Evolutionary conservation across 2,113 vertebrate species (phyloP).

Genomic region (Lycaon pictus): DNA sequence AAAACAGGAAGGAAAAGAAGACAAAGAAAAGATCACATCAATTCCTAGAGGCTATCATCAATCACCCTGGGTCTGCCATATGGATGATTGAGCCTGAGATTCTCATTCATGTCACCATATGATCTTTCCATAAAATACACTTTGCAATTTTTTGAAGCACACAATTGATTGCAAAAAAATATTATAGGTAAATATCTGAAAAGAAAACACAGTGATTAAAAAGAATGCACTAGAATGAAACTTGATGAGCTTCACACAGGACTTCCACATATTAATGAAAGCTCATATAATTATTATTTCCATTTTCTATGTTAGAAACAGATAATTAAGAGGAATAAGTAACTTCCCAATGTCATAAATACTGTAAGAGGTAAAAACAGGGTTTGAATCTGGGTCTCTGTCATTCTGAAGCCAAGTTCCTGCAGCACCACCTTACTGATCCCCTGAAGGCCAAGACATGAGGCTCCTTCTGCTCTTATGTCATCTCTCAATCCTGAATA

Average conservation of each 20-base stretch:
- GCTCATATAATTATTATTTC: background rate
- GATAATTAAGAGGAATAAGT: background rate
- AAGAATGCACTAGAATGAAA: background rate
- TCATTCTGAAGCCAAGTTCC: background rate
- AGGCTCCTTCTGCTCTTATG: background rate
- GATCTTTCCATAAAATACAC: background rate
- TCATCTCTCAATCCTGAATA: background rate
- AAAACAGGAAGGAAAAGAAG: background rate
- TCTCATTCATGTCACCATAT: background rate
- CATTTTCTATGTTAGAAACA: background rate
- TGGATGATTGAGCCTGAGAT: background rate
- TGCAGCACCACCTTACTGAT: rapidly evolving
- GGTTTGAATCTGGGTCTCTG: background rate
- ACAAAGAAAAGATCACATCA: background rate
- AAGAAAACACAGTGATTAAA: background rate
- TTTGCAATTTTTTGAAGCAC: background rate
- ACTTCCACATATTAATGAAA: background rate
- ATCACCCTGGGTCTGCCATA: background rate
- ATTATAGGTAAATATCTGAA: background rate
- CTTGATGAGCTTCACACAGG: background rate
- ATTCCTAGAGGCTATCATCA: background rate
- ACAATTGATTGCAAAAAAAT: background rate
- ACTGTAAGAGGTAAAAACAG: background rate
- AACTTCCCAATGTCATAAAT: background rate
- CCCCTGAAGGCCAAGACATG: background rate